These are phyloP conservation scores for Harmothoe impar DNA, from an alignment of 2,888 invertebrate genomes.

Conservation along the genomic window DNA sequence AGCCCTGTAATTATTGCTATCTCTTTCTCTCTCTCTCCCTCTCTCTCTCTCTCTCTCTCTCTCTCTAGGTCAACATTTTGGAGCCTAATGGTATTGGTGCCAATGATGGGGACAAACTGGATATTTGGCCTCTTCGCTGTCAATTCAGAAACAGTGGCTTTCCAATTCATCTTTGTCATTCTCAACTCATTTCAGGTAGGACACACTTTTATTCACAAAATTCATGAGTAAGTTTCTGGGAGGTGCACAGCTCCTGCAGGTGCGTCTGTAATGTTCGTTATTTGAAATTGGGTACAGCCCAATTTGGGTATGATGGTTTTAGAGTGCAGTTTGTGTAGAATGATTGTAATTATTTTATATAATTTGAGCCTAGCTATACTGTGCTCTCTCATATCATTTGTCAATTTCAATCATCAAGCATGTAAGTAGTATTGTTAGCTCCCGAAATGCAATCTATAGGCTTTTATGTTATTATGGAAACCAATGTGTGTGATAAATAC, in stretches of 20 bases:
- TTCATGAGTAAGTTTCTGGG: neutral
- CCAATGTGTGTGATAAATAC: neutral
- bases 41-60: neutral
- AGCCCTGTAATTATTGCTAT: too few species aligned
- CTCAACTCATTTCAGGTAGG: neutral
- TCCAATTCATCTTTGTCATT: conserved; percentile 19
- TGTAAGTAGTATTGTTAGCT: neutral
- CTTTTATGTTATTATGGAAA: neutral
- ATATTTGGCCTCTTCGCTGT: conserved; percentile 6
- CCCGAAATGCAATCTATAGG: neutral
- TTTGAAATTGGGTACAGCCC: neutral
- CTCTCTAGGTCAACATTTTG: neutral
- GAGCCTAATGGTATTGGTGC: neutral
- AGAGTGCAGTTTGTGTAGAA: neutral
- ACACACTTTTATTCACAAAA: neutral
- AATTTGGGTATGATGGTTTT: neutral
- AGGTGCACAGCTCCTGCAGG: neutral
- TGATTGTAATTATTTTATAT: neutral
- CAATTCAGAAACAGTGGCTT: neutral
- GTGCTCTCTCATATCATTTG: neutral
- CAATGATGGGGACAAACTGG: conserved; percentile 24
- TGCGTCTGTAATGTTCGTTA: neutral
- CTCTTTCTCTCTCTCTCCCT: neutral
- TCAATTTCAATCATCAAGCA: neutral
- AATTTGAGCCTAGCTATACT: neutral